A percentile compares a stretch with the other conserved stretches of the same genome.
These are phyloP conservation scores for Leucopsar rothschildi DNA, from an alignment of 2,113 vertebrate species.

Conservation along the genomic window DNA sequence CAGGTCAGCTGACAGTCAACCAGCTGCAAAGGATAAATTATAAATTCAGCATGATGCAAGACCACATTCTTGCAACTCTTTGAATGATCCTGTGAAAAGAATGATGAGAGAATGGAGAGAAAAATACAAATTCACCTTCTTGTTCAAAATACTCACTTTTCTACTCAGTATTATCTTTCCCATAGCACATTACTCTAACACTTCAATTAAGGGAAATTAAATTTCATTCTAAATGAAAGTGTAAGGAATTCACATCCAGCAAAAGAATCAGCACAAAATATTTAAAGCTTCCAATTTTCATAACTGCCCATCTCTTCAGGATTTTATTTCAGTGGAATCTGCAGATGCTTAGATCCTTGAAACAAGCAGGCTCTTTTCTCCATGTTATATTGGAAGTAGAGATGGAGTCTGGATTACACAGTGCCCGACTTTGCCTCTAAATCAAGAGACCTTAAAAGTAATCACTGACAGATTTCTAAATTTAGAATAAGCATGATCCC, in stretches of 20 bases:
- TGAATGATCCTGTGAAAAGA: background rate
- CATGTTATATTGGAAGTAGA: background rate
- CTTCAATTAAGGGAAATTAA: background rate
- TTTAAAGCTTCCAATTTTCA: background rate
- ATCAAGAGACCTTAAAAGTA: background rate
- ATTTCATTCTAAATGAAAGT: background rate
- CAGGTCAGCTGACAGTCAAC: background rate
- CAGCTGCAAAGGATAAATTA: background rate
- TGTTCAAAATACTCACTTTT: background rate
- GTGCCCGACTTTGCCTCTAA: background rate
- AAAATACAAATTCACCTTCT: background rate
- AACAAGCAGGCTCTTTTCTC: background rate
- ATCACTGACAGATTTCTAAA: background rate
- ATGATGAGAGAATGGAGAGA: background rate
- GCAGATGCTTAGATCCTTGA: background rate
- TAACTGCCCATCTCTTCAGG: background rate
- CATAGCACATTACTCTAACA: background rate
- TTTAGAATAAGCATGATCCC: background rate
- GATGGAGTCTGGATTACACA: background rate
- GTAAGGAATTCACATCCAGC: background rate
- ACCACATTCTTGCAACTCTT: background rate
- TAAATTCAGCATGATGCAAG: background rate
- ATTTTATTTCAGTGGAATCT: background rate
- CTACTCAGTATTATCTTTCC: background rate
- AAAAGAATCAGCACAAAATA: background rate